Base-by-base conservation (phyloP, 2,888 invertebrate species). In the Acanthosepion lycidas region DNA sequence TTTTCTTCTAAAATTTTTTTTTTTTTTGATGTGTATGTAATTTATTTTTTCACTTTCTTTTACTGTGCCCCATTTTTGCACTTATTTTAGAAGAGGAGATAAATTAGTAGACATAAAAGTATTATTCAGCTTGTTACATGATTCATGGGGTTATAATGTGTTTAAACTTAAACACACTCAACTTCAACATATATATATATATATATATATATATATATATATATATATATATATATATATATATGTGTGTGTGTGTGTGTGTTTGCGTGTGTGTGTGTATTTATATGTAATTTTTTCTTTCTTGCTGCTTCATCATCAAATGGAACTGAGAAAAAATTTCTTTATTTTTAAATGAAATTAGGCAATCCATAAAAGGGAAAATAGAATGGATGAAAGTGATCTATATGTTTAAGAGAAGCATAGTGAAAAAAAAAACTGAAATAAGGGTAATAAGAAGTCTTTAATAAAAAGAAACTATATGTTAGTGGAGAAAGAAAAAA, bases 161-260 rank as follows among this genome's bases (percentile, higher is more conserved):
- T 78, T 78, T 78, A 78, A 78, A 78, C n/a, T n/a, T 78, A 78
- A 78, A 78, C n/a, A n/a, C n/a, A 78, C n/a, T 78, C 78, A 78
- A 78, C 78, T n/a, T 78, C 12, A 33, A 33, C n/a, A 78, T 78
- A 59, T 78, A n/a, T 78, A 78, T 78, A n/a, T 78, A 12, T 9
- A 5, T 15, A 15, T 78, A 4, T 78, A n/a, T n/a, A 33, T 78
- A 33, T 78, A n/a, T 78, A 1, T 78, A 78, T 78, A 3, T n/a
- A 78, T 78, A 6, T 78, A 78, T 78, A 6, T 78, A 78, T 78
- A 8, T 78, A 64, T 78, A 28, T 78, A 78, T 78, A n/a, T 78
- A 18, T 55, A 55, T 18, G 9, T 15, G 1, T 4, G 2, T 55
- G 1, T 78, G 28, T 28, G 64, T 8, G 9, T 3, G 9, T 78